These are phyloP conservation scores for Dunckerocampus dactyliophorus DNA, from an alignment of 2,113 vertebrate genomes.

Conservation along the genomic window DNA sequence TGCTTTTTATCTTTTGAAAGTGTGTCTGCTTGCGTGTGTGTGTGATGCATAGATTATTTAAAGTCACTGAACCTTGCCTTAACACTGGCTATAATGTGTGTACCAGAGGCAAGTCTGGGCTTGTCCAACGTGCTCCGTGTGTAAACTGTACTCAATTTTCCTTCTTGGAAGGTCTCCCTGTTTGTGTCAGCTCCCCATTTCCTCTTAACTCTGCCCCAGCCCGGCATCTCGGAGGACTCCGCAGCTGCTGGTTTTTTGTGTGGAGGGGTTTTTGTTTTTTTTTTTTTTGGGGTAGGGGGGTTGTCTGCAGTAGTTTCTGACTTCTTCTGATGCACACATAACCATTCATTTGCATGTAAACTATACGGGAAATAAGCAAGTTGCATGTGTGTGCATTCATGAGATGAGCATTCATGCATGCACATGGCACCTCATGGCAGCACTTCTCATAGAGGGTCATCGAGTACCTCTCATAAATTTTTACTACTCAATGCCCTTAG, in stretches of 20 bases:
- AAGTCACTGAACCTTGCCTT: conserved; percentile 32
- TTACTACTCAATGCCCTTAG: conserved; percentile 34
- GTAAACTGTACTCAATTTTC: conserved; percentile 63
- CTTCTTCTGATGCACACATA: conserved; percentile 24
- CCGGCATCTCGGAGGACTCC: conserved; percentile 47
- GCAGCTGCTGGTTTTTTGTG: conserved; percentile 45
- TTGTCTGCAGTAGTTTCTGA: conserved; percentile 26
- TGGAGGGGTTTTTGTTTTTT: no score
- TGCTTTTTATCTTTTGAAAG: background rate
- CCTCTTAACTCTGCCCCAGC: conserved; percentile 39
- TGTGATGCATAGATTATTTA: conserved; percentile 10
- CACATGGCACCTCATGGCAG: conserved; percentile 45
- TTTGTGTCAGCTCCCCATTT: conserved; percentile 58
- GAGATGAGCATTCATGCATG: conserved; percentile 14
- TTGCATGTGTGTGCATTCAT: conserved; percentile 9
- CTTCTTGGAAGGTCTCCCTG: conserved; percentile 61
- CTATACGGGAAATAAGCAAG: conserved; percentile 7
- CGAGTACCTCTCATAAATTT: conserved; percentile 56
- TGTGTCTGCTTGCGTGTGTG: conserved; percentile 5
- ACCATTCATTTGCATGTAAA: conserved; percentile 10
- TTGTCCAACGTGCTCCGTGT: conserved; percentile 62
- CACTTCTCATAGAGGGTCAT: conserved; percentile 10
- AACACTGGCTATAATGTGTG: conserved; percentile 46
- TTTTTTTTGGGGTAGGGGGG: conserved; percentile 13
- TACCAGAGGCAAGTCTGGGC: conserved; percentile 72